Evolutionary conservation across 2,888 invertebrate species (phyloP), one percentile per base, ranked within the genome.

Genomic region (Polydrusus pterygomalis): DNA sequence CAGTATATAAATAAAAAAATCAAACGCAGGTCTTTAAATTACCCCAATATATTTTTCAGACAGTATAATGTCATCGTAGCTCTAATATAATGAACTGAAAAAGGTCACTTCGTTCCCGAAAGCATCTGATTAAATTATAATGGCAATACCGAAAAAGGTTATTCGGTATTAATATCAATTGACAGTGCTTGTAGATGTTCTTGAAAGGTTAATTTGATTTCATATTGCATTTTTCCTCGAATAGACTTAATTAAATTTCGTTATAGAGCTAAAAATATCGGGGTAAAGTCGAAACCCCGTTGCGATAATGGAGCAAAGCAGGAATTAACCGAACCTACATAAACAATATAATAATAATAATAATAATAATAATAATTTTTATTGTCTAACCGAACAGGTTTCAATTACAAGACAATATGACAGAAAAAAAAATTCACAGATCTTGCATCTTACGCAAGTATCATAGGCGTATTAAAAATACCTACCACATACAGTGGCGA

Each of bases 71-170:
- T 64, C 74, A 70, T 43, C 43, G 38, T 18, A 13, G 67, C 62
- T 56, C 15, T 34, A 62, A 73, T 68, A 75, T 67, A 76, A 76
- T 67, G 64, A 68, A 72, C 68, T 51, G 51, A 17, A 20, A 76
- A 76, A 76, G 72, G 76, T 76, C 76, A 69, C 40, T 51, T 54
- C 54, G 51, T 62, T 62, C 68, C 54, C 34, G 76, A 72, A 72
- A 76, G 63, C 63, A 71, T 72, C 67, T 76, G 72, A 76, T 76
- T 71, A 76, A 76, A 76, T 72, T 76, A 63, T 76, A 72, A 72
- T 68, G 58, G 72, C 76, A 68, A 54, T 56, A 68, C 68, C 54
- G 72, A 76, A 76, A 76, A 76, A 76, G 76, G 76, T 76, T 76
- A 76, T 62, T 67, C 54, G 40, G 67, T 49, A 71, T 72, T 72